phyloP scores from a whole-genome alignment of 2,797 vertebrate species.

The Tauraco hartlaubi region DNA sequence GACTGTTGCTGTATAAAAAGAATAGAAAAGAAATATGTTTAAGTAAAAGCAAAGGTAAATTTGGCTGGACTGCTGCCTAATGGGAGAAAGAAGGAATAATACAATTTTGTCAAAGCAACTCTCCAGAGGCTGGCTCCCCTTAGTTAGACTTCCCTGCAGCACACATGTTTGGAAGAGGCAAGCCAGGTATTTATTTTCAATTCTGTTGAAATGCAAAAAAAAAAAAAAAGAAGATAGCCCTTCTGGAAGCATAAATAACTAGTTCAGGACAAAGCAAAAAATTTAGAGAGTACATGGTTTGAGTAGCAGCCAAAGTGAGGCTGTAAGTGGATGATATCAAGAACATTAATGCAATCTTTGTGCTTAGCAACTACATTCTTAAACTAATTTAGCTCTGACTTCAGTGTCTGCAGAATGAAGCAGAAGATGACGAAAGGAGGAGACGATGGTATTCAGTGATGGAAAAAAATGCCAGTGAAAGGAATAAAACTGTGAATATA shows the following conservation, averaged over 20 bases:
- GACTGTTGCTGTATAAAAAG: not conserved
- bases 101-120: not conserved
- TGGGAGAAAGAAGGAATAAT: slow-evolving; percentile 29
- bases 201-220: not conserved
- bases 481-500: not conserved
- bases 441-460: not conserved
- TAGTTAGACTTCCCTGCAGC: not conserved
- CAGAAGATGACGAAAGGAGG: not conserved
- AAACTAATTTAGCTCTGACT: not conserved
- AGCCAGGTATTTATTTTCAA: not conserved
- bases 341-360: not conserved
- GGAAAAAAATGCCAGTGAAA: not conserved
- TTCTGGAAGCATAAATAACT: not conserved
- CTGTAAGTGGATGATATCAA: not conserved
- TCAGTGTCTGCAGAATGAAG: not conserved
- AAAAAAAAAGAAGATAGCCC: not conserved
- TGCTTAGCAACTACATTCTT: not conserved
- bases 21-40: slow-evolving; percentile 13
- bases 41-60: slow-evolving; percentile 53
- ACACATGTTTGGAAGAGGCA: not conserved
- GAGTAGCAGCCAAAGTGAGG: not conserved
- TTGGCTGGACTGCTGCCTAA: slow-evolving; percentile 43
- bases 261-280: not conserved
- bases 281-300: not conserved
- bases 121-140: not conserved